Conservation (phyloP, 1,140 invertebrate species). For the Metopolophium dirhodum region DNA sequence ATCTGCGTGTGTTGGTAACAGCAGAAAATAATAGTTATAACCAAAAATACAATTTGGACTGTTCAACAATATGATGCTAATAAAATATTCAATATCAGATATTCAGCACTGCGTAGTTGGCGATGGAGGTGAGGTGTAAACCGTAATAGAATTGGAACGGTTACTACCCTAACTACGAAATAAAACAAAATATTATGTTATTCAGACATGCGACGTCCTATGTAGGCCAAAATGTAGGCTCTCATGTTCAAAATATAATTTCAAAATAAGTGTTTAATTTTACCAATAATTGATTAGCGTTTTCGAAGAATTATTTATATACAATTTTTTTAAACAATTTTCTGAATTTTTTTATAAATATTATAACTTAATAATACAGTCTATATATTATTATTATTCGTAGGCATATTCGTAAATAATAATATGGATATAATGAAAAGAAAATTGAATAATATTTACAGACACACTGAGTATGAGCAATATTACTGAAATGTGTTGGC, state of each 20-base stretch:
- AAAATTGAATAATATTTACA: neutral
- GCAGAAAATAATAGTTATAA: neutral
- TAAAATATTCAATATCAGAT: slow-evolving; percentile 15
- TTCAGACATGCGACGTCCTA: neutral
- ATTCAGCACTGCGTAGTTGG: neutral
- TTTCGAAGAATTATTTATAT: neutral
- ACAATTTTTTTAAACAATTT: neutral
- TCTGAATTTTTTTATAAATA: neutral
- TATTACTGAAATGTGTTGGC: neutral
- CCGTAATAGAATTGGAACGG: neutral
- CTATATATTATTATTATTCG: neutral
- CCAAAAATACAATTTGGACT: neutral
- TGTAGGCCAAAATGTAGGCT: neutral
- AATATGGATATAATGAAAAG: neutral
- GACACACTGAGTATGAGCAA: neutral
- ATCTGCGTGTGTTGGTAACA: neutral
- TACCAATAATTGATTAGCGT: neutral
- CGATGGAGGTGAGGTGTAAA: neutral
- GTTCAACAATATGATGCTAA: neutral
- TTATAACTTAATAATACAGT: neutral
- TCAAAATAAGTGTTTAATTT: neutral
- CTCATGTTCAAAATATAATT: neutral
- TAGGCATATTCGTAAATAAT: neutral
- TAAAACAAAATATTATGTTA: slow-evolving; percentile 7
- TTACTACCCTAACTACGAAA: neutral